These are phyloP conservation scores for Actenoides hombroni DNA, from an alignment of 2,113 vertebrate genomes.

Conservation along the genomic window DNA sequence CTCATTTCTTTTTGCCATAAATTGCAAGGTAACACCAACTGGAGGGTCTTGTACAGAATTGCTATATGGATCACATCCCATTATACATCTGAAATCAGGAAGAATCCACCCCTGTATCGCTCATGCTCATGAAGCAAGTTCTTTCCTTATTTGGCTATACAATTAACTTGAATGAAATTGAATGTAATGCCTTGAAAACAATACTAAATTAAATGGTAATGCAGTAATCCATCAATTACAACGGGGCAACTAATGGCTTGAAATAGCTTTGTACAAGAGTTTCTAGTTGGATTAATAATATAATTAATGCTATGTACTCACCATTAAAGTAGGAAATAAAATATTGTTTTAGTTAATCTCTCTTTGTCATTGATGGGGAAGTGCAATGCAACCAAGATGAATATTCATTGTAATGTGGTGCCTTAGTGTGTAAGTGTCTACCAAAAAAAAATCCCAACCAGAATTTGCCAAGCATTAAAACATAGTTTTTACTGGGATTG, in stretches of 20 bases:
- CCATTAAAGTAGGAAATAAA: constrained; percentile 73
- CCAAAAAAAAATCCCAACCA: background rate
- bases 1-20: background rate
- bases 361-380: constrained; percentile 50
- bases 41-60: background rate
- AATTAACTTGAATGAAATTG: constrained; percentile 74
- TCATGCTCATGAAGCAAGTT: constrained; percentile 61
- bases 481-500: background rate
- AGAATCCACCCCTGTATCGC: constrained; percentile 21
- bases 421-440: background rate
- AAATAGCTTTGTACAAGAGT: constrained; percentile 74
- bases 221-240: constrained; percentile 77
- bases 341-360: constrained; percentile 73
- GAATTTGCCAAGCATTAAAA: background rate
- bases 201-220: constrained; percentile 80
- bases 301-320: constrained; percentile 72
- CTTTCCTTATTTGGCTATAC: constrained; percentile 70
- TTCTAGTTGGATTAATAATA: constrained; percentile 77
- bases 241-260: constrained; percentile 56
- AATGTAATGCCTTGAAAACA: constrained; percentile 74
- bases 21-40: constrained; percentile 8
- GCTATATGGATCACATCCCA: constrained; percentile 33
- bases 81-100: constrained; percentile 48
- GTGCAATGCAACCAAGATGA: constrained; percentile 43
- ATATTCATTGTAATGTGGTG: constrained; percentile 32